Base-by-base conservation (phyloP, 2,797 vertebrate species). In the Molossus molossus region DNA sequence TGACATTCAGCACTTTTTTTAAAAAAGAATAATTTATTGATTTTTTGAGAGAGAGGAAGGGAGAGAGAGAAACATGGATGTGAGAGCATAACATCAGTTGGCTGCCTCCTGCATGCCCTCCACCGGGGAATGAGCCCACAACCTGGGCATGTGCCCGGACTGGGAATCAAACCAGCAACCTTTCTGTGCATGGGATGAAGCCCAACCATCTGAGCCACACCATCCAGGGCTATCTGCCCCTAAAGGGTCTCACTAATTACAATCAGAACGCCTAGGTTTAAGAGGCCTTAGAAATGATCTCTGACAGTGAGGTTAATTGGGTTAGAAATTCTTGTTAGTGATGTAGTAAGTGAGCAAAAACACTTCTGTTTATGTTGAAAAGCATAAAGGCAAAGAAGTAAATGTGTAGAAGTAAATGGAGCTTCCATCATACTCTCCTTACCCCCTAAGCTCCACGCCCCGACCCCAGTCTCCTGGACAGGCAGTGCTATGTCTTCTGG, bases 321-420 rank as follows among this genome's bases (percentile, higher is more conserved):
- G 37, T 93, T 91, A 82, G 91, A 82, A 88, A 86, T 80, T 73
- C 27, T 76, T 85, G 1, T 77, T 86, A 65, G 25, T 80, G 67
- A 76, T n/a, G 3, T 57, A 80, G 3, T 84, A 60, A 73, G 48
- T 53, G 40, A 86, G 6, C 21, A 76, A 64, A 85, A 60, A 1
- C n/a, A 20, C n/a, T 75, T 94, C 64, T 37, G 3, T 82, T 15
- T 58, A 50, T 64, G 29, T 83, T 64, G 73, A 72, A 89, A 94
- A 83, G 7, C 4, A 33, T 25, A 1, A 69, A 64, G 80, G 10
- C 13, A 87, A 77, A 94, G 33, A 33, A 33, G 33, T 33, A 33
- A 33, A 58, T 21, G 8, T 29, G 5, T 85, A 20, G 77, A 45
- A 37, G 9, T 20, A 2, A 88, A 23, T 62, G 1, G 53, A 9